A percentile compares a stretch with the other conserved stretches of the same genome.
phyloP scores from a whole-genome alignment of 2,113 vertebrate species.

The Pterophyllum scalare region DNA sequence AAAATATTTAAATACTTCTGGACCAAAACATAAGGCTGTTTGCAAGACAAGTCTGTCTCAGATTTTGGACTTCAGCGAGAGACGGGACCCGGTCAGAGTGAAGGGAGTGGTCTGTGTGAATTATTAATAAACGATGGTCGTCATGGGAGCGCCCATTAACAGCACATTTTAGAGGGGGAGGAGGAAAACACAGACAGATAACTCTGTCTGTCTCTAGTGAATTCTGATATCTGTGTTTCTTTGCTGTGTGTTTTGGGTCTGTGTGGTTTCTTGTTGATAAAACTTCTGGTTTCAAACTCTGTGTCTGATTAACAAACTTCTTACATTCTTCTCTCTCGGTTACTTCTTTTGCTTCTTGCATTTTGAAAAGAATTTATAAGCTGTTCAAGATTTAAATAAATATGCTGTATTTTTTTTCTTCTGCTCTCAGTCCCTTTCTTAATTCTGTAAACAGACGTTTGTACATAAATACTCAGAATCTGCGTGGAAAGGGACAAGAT shows the following conservation, averaged over 20 bases:
- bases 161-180: neutral
- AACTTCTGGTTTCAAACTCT: constrained; percentile 10
- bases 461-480: neutral
- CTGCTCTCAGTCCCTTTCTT: neutral
- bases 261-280: constrained; percentile 5
- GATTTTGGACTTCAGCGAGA: neutral
- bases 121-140: neutral
- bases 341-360: neutral
- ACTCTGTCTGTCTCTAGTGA: neutral
- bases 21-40: neutral
- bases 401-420: neutral
- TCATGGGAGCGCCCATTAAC: constrained; percentile 2
- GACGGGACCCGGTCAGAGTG: neutral
- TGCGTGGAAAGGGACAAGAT: neutral
- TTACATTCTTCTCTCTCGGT: neutral
- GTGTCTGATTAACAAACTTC: constrained; percentile 3
- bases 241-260: neutral
- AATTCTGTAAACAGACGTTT: neutral
- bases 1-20: neutral
- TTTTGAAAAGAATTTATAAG: neutral
- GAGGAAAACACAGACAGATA: neutral
- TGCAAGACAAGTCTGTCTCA: neutral
- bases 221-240: neutral
- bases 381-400: constrained; percentile 8
- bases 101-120: neutral